Evolutionary conservation across 2,113 vertebrate genomes (phyloP).

Genomic region (Pangasianodon gigas): DNA sequence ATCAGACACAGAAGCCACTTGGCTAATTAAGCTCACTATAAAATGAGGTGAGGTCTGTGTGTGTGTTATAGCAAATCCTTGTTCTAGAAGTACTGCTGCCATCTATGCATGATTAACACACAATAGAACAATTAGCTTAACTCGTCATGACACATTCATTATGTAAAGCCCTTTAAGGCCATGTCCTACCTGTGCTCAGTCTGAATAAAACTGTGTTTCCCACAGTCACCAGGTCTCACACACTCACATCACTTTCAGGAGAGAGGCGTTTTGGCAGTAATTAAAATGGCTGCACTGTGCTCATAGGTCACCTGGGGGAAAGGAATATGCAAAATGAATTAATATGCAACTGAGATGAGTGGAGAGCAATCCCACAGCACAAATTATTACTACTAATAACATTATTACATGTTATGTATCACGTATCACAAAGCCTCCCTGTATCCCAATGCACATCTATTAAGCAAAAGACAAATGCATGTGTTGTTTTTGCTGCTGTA

Average conservation of each 20-base stretch:
- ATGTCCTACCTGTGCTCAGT: constrained; percentile 67
- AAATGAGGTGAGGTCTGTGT: constrained; percentile 60
- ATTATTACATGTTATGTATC: not conserved
- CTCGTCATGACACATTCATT: constrained; percentile 60
- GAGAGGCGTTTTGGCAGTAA: constrained; percentile 31
- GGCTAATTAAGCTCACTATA: constrained; percentile 59
- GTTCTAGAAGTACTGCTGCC: constrained; percentile 63
- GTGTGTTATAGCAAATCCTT: constrained; percentile 59
- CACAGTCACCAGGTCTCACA: constrained; percentile 28
- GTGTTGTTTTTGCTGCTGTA: not conserved
- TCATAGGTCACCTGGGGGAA: constrained; percentile 38
- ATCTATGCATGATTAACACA: constrained; percentile 73
- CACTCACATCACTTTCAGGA: not conserved
- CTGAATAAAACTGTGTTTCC: constrained; percentile 61
- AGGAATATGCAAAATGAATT: constrained; percentile 42
- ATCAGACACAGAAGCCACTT: constrained; percentile 33
- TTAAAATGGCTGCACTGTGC: constrained; percentile 33
- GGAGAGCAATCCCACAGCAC: constrained; percentile 38
- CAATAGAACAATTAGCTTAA: constrained; percentile 72
- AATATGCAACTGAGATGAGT: constrained; percentile 31
- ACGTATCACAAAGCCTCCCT: not conserved
- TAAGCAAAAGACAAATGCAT: not conserved
- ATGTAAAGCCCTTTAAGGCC: constrained; percentile 63
- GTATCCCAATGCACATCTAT: not conserved
- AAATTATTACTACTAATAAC: constrained; percentile 37